Percentiles rank a stretch among this genome's conserved stretches.
These are phyloP conservation scores for Boulengeromyrus knoepffleri DNA, from an alignment of 2,113 vertebrate species.

Conservation along the genomic window DNA sequence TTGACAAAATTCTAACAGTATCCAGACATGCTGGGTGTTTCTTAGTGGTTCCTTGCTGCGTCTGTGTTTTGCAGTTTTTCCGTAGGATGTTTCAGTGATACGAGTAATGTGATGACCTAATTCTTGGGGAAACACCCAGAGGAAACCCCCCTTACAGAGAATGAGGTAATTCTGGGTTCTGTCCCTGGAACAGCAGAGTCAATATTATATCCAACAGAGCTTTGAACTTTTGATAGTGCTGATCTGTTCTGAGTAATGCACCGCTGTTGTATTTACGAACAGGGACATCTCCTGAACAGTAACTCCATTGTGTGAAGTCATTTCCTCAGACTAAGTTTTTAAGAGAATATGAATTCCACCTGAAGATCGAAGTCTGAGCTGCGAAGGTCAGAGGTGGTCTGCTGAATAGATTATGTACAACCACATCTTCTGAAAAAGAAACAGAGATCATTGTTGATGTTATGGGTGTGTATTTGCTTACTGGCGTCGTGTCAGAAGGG, in stretches of 20 bases:
- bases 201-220: not conserved
- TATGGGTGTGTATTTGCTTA: not conserved
- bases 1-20: conserved; percentile 42
- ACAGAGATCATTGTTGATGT: not conserved
- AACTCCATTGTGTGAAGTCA: not conserved
- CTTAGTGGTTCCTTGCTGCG: conserved; percentile 35
- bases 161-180: conserved; percentile 34
- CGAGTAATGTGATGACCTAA: conserved; percentile 56
- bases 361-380: not conserved
- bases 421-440: not conserved
- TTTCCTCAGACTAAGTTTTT: not conserved
- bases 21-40: conserved; percentile 50
- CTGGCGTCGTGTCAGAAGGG: not conserved
- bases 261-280: not conserved
- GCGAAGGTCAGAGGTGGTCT: not conserved
- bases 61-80: conserved; percentile 50
- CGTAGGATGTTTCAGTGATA: conserved; percentile 43
- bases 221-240: not conserved
- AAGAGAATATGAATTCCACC: not conserved
- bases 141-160: conserved; percentile 58
- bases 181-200: conserved; percentile 1
- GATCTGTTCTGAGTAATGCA: not conserved
- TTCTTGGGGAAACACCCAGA: conserved; percentile 56
- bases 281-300: not conserved
- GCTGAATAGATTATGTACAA: not conserved